Conservation (phyloP, 92 coral and sea anemone species). For the Chrysogorgia sp. region DNA sequence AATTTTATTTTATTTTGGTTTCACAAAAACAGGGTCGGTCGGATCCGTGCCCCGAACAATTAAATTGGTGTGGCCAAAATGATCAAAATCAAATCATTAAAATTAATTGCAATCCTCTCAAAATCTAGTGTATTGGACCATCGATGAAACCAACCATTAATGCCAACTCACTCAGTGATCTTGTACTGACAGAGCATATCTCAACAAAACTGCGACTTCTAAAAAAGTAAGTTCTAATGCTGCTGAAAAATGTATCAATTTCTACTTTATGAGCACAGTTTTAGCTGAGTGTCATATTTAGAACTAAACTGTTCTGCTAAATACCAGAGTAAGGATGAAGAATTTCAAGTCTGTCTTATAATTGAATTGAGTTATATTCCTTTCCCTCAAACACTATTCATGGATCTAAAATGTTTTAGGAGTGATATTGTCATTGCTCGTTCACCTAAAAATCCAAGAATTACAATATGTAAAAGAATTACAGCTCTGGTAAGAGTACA, state of each 20-base stretch:
- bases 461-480: constrained; percentile 82
- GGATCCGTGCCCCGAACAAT: too few relatives aligned
- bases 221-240: constrained; percentile 58
- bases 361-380: background rate
- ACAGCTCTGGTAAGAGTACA: constrained; percentile 73
- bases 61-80: too few relatives aligned
- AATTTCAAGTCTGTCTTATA: too few relatives aligned
- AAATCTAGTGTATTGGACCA: constrained; percentile 75
- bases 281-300: too few relatives aligned
- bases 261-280: background rate
- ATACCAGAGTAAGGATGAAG: too few relatives aligned
- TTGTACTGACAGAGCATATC: constrained; percentile 83
- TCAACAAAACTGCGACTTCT: constrained; percentile 66
- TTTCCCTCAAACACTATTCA: background rate
- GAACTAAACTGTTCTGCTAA: too few relatives aligned
- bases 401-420: constrained; percentile 39
- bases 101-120: background rate
- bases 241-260: background rate
- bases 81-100: too few relatives aligned
- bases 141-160: constrained; percentile 93
- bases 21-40: too few relatives aligned
- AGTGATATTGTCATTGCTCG: constrained; percentile 87
- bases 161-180: constrained; percentile 67
- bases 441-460: constrained; percentile 84
- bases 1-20: too few relatives aligned